phyloP scores from a whole-genome alignment of 2,113 vertebrate species.

The Melanocharis versteri region DNA sequence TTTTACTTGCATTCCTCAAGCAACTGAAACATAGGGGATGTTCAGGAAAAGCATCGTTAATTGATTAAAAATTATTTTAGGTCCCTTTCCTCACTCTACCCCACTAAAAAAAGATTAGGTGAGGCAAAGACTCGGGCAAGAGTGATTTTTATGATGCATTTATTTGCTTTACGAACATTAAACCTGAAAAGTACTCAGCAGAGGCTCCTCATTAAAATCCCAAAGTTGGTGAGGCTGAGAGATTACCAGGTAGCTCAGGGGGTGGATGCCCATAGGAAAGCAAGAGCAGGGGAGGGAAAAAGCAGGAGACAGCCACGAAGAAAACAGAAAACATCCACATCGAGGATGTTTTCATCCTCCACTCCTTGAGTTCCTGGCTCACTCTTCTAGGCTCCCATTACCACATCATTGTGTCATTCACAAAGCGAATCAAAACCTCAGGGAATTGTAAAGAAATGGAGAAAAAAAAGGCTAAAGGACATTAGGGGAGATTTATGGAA shows the following conservation, averaged over 20 bases:
- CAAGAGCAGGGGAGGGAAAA: background rate
- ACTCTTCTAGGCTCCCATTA: background rate
- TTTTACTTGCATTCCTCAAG: background rate
- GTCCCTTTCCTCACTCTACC: background rate
- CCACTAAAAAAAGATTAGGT: background rate
- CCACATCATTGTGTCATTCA: constrained; percentile 25
- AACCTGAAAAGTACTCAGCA: background rate
- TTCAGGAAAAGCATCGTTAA: background rate
- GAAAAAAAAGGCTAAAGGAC: background rate
- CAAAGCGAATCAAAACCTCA: background rate
- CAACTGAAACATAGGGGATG: background rate
- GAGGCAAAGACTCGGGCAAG: background rate
- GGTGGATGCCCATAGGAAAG: fast-evolving
- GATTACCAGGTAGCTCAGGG: background rate
- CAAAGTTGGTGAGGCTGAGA: background rate
- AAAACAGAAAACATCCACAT: background rate
- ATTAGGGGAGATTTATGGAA: constrained; percentile 12
- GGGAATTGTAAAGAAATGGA: background rate
- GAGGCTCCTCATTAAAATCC: background rate
- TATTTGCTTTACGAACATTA: background rate
- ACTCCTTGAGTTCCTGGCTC: background rate
- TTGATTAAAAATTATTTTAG: background rate
- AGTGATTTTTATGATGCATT: background rate
- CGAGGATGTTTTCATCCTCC: background rate
- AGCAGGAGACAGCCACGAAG: fast-evolving